Percentiles rank a stretch among this genome's conserved stretches.
These are phyloP conservation scores for Trissoscelio sp. DNA, from an alignment of 2,888 invertebrate genomes.

Conservation along the genomic window DNA sequence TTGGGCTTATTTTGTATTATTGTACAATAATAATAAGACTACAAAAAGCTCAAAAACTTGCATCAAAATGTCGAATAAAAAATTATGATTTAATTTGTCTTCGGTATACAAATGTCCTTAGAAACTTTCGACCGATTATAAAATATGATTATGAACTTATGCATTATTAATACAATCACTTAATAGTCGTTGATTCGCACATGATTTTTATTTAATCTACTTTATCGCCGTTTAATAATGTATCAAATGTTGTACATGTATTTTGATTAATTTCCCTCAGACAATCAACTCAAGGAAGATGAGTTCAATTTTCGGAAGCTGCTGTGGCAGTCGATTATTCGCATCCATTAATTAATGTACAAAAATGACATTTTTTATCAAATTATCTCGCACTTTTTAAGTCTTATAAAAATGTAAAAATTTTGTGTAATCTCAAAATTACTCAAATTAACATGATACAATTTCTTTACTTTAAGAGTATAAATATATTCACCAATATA, in stretches of 20 bases:
- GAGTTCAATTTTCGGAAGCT: neutral
- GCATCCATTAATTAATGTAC: neutral
- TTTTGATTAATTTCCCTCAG: too few relatives aligned
- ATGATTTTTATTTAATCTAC: constrained; percentile 2
- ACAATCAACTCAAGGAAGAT: too few relatives aligned
- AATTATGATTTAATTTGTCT: constrained; percentile 24
- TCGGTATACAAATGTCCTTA: constrained; percentile 36
- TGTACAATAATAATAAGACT: constrained; percentile 22
- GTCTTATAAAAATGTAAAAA: neutral
- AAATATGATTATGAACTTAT: constrained; percentile 37
- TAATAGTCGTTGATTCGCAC: constrained; percentile 46
- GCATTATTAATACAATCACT: constrained; percentile 43
- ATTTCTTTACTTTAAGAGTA: neutral
- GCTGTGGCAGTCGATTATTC: neutral
- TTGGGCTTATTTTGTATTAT: neutral
- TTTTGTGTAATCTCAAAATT: neutral
- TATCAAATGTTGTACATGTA: neutral
- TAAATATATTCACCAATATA: constrained; percentile 7
- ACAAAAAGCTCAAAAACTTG: constrained; percentile 29
- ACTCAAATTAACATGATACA: neutral
- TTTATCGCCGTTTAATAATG: constrained; percentile 34
- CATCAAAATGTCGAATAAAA: constrained; percentile 41
- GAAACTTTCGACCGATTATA: constrained; percentile 59
- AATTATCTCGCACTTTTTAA: neutral
- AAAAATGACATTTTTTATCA: constrained; percentile 3